Base-by-base conservation (phyloP, 2,797 vertebrate species). In the Notoglanidium macrostoma region DNA sequence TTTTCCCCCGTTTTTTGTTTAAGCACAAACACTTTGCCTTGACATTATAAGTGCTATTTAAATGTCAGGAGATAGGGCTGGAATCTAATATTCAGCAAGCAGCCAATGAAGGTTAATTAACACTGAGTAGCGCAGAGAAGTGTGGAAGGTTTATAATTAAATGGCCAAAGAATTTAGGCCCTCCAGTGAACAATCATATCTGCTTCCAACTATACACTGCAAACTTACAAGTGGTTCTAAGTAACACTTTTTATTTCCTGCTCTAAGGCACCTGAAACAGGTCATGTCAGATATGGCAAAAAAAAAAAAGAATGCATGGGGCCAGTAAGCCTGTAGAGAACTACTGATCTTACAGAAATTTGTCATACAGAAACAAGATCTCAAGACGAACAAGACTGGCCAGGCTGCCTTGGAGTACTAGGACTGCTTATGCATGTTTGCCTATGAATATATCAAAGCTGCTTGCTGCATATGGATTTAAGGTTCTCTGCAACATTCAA, bases 71-170 rank as follows among this genome's bases (percentile, higher is more conserved):
- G 89, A 91, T 85, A 90, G 90, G 91, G 88, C 91, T 90, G 90
- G 89, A 92, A 93, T 91, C 91, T 90, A 93, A 90, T 91, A 93
- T 92, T 91, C 91, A 86, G 92, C 92, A 92, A 92, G 92, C 92
- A 95, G 94, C 94, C 92, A 94, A 95, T 95, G 93, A 95, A 95
- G 94, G 94, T 95, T 95, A 95, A 96, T 96, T 95, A 95, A 94
- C 93, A 94, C 91, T 92, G 92, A 94, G 93, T 91, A 93, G 91
- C 87, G 88, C 90, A 89, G 85, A 59, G 87, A 84, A 80, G 72
- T 85, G 78, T 77, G 35, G 54, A 88, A 83, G 78, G 44, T 87
- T 90, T 77, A 89, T 89, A 90, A 91, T 90, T 90, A 92, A 91
- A 91, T 68, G 88, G 77, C 84, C 82, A 89, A 88, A 77, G 29